These are phyloP conservation scores for Microtus richardsoni DNA, from an alignment of 2,113 vertebrate genomes.

Conservation along the genomic window DNA sequence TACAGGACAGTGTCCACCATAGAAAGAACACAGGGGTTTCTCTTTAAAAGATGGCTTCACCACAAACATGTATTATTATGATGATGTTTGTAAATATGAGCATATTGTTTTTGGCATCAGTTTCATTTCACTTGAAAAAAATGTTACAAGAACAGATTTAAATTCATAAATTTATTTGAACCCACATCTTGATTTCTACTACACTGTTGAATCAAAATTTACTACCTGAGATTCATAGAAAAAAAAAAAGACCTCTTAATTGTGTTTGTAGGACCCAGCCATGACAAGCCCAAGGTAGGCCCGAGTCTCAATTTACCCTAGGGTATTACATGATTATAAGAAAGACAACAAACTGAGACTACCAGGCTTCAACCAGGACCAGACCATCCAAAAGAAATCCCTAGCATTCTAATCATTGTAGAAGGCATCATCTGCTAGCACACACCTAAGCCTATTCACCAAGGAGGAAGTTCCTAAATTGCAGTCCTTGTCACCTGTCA, in stretches of 20 bases:
- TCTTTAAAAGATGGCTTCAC: slow-evolving; percentile 14
- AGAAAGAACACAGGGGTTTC: not conserved
- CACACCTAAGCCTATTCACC: no score
- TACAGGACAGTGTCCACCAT: slow-evolving; percentile 45
- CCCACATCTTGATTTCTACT: not conserved
- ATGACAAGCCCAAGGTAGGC: no score
- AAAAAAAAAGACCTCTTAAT: not conserved
- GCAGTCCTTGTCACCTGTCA: no score
- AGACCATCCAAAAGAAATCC: no score
- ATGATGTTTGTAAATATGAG: slow-evolving; percentile 54
- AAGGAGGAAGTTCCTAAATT: no score
- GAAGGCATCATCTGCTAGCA: no score
- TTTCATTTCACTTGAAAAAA: slow-evolving; percentile 65
- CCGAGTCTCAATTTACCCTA: no score
- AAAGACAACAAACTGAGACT: no score
- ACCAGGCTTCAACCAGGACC: no score
- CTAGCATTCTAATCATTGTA: no score
- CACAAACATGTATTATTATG: slow-evolving; percentile 56
- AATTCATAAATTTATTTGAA: slow-evolving; percentile 48
- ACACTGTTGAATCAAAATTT: not conserved
- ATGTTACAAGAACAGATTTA: slow-evolving; percentile 38
- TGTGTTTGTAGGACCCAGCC: not conserved
- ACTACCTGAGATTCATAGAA: not conserved
- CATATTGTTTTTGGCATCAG: slow-evolving; percentile 36
- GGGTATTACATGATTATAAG: no score